A percentile compares a stretch with the other conserved stretches of the same genome.
Conservation (phyloP, 2,797 vertebrate species). For the Pseudomugil tenellus region DNA sequence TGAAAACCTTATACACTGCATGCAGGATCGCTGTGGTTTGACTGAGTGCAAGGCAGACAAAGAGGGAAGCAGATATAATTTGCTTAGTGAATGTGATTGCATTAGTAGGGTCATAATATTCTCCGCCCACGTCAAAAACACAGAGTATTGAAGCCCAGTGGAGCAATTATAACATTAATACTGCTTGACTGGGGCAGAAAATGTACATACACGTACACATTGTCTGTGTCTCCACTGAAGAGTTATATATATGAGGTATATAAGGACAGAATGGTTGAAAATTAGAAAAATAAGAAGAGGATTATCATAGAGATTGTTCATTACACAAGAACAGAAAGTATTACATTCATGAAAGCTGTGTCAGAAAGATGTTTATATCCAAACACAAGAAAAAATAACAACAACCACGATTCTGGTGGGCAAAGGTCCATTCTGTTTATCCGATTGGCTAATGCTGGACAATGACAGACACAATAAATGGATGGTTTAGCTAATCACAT, state of each 20-base stretch:
- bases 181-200: slow-evolving; percentile 42
- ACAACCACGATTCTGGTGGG: neutral
- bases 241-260: slow-evolving; percentile 32
- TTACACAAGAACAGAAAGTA: slow-evolving; percentile 8
- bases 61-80: slow-evolving; percentile 55
- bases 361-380: neutral
- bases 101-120: slow-evolving; percentile 69
- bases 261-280: slow-evolving; percentile 9
- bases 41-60: slow-evolving; percentile 34
- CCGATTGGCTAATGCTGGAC: slow-evolving; percentile 8
- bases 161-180: slow-evolving; percentile 61
- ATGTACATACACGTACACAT: slow-evolving; percentile 15
- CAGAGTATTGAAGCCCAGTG: slow-evolving; percentile 41
- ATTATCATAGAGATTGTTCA: slow-evolving; percentile 9
- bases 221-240: slow-evolving; percentile 29
- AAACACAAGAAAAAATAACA: neutral
- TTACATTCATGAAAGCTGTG: neutral
- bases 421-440: slow-evolving; percentile 1
- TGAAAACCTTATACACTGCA: slow-evolving; percentile 55
- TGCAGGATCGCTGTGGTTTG: slow-evolving; percentile 39
- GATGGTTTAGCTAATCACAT: slow-evolving; percentile 14
- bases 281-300: slow-evolving; percentile 15
- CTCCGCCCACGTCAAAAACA: slow-evolving; percentile 57
- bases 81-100: slow-evolving; percentile 70
- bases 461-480: slow-evolving; percentile 11